Evolutionary conservation across 2,113 vertebrate species (phyloP).

Genomic region (Clarias magur): DNA sequence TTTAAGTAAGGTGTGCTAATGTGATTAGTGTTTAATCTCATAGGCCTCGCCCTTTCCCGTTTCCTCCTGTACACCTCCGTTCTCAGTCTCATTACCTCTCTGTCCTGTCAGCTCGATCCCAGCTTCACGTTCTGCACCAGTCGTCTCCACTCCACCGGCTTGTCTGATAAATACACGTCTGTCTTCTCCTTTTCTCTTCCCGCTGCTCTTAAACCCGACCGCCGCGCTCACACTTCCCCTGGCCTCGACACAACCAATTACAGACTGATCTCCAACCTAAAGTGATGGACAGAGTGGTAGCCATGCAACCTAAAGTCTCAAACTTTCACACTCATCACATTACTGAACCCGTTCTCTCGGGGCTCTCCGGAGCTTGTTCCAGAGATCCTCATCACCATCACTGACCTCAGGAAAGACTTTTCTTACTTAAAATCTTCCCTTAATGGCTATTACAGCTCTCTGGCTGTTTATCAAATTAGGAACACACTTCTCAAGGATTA

Average conservation of each 20-base stretch:
- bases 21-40: neutral
- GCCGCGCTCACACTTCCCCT: neutral
- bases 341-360: neutral
- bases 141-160: neutral
- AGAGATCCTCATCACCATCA: neutral
- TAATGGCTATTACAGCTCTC: neutral
- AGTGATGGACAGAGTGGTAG: constrained; percentile 7
- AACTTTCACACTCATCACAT: neutral
- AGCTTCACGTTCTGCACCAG: neutral
- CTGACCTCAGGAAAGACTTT: neutral
- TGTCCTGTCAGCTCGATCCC: neutral
- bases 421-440: neutral
- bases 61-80: neutral
- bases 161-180: neutral
- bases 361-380: neutral
- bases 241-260: neutral
- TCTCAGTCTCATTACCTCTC: neutral
- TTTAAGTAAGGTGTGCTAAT: neutral
- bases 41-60: neutral
- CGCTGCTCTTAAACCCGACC: neutral
- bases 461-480: neutral
- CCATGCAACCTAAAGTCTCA: neutral
- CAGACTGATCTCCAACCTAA: neutral
- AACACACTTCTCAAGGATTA: neutral
- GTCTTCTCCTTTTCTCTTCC: neutral